These are phyloP conservation scores for Cloeon dipterum DNA, from an alignment of 2,888 invertebrate genomes.

Conservation along the genomic window DNA sequence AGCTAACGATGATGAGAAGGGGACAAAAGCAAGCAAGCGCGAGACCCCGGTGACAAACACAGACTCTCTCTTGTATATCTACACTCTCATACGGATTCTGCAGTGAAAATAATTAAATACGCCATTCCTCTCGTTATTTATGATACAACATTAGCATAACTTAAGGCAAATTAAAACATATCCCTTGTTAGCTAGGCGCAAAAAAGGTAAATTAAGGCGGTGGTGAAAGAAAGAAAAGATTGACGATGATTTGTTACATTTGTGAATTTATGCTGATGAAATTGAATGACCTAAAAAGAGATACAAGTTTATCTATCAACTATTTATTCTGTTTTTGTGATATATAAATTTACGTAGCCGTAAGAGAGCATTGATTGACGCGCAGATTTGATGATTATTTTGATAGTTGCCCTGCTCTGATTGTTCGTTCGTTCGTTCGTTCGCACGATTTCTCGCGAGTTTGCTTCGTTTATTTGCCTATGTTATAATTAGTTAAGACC, in stretches of 20 bases:
- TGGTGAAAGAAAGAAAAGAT: no score
- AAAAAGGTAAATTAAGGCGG: no score
- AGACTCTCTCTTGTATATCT: conserved; percentile 1
- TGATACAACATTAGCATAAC: conserved; percentile 6
- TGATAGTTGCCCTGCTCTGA: conserved; percentile 4
- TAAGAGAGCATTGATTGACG: no score
- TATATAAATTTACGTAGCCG: conserved; percentile 10
- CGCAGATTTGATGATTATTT: no score
- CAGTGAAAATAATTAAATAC: no score
- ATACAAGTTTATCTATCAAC: conserved; percentile 7
- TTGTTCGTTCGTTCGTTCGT: no score
- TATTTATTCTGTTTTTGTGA: conserved; percentile 10
- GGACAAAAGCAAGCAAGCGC: conserved; percentile 4
- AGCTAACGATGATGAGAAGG: not conserved
- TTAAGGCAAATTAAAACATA: conserved; percentile 8
- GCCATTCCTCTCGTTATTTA: conserved; percentile 9
- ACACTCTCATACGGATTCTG: not conserved
- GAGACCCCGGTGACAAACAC: conserved; percentile 3
- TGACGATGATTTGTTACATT: conserved; percentile 8
- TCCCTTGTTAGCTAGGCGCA: conserved; percentile 9
- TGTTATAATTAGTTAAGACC: not conserved
- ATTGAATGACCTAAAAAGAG: no score
- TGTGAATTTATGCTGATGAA: conserved; percentile 8
- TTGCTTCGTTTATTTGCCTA: not conserved
- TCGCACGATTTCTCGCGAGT: no score